Evolutionary conservation across 2,797 vertebrate genomes (phyloP).

Genomic region (Molossus molossus): DNA sequence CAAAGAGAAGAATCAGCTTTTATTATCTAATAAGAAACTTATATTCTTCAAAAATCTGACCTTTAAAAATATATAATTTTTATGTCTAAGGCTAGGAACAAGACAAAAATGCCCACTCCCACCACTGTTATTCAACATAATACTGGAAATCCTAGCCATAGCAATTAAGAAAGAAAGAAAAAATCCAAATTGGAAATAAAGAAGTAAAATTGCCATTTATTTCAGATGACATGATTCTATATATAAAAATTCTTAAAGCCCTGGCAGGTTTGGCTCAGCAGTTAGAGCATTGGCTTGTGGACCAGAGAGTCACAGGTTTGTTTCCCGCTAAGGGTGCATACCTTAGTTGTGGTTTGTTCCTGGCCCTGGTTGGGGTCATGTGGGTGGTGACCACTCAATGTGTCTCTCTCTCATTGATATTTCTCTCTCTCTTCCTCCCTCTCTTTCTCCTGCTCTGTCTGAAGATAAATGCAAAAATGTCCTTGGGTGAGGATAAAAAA

Average conservation of each 20-base stretch:
- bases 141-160: background rate
- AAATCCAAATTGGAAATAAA: background rate
- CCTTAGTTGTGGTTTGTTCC: no score
- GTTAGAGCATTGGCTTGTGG: no score
- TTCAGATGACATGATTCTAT: background rate
- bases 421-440: no score
- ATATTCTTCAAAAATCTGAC: background rate
- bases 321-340: no score
- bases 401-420: no score
- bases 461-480: no score
- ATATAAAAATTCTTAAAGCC: background rate
- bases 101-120: background rate
- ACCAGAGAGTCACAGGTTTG: no score
- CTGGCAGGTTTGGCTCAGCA: no score
- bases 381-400: no score
- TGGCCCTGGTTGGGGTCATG: no score
- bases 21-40: background rate
- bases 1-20: background rate
- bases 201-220: background rate
- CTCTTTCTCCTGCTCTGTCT: no score
- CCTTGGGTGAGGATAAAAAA: background rate
- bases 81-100: background rate
- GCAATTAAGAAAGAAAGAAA: background rate
- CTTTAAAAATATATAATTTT: background rate
- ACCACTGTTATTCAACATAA: background rate